Base-by-base conservation (phyloP, 2,113 vertebrate species). In the Cariama cristata region DNA sequence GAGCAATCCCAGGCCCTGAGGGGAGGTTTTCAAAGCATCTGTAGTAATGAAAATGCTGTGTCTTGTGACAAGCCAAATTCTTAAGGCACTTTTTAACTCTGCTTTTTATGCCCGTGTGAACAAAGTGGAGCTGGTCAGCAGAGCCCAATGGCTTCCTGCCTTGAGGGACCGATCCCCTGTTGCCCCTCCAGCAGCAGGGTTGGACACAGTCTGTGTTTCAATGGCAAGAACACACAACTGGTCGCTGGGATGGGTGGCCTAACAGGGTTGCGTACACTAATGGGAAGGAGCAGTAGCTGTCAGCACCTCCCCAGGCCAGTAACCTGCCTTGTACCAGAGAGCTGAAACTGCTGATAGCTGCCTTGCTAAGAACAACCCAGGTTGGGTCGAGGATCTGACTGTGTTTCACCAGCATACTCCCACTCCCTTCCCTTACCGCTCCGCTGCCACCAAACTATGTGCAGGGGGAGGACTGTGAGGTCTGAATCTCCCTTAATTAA, bases 211-310 rank as follows among this genome's bases (percentile, higher is more conserved):
- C 35, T 2, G 0, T 19, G 17, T 20, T 68, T 50, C 42, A 22
- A 7, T 0, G 0, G 40, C 12, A 50, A 50, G n/a, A 24, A 9
- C 32, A 13, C 11, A 6, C 27, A 27, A 9, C 20, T 56, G 45
- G 22, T 26, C 15, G 3, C 13, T 10, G 17, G 8, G 2, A 16
- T 42, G 76, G 7, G 5, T n/a, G 23, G 12, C 18, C 26, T 32
- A n/a, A 8, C 12, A 66, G 52, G 45, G 26, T 53, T 53, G 19
- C 24, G 59, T 4, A 13, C 53, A 8, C 15, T 55, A 9, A 55
- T 10, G 19, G 45, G 15, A 56, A 55, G 40, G 28, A 72, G 22
- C 2, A 9, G 40, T 14, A 60, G 24, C 21, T 33, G 27, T 79
- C 66, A 77, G 55, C 30, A 66, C 20, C 16, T 33, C n/a, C 20